Evolutionary conservation across 2,888 invertebrate genomes (phyloP), one percentile per base, ranked within the genome.

Genomic region (Noctuana brunneofusca): DNA sequence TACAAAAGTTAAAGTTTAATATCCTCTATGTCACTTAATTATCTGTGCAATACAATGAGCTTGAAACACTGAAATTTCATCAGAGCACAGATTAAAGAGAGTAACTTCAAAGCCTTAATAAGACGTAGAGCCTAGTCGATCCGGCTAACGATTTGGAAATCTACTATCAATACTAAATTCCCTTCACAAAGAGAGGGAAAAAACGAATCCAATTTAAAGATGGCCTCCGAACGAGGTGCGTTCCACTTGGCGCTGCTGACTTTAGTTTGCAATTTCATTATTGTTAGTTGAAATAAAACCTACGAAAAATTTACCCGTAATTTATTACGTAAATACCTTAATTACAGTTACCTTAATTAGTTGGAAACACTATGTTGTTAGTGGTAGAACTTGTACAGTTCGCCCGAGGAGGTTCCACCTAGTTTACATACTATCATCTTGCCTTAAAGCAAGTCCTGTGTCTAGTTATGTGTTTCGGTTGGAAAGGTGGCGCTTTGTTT

Each of bases 161-260:
- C 59, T 53, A 53, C 46, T 67, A 67, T 67, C 66, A 67, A 60
- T 80, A 80, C 75, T 75, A 77, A 80, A 84, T 82, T 79, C 64
- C 73, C 75, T 72, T 71, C 74, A 71, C 78, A 80, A 77, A 79
- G 71, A 71, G 68, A 69, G 55, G 70, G 75, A 75, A 76, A 71
- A 76, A 80, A 72, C 71, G 78, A 76, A 78, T 79, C 79, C 80
- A 83, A 84, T 85, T 84, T 83, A 72, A 80, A 82, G 79, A 81
- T 75, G 78, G 76, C 68, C 70, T 52, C 48, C 64, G 71, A 76
- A 75, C 66, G 73, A 71, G 75, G 69, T 68, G 1, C 12, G 68
- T 71, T 81, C 78, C 72, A 56, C 71, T 79, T 78, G 12, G 60
- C 18, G 14, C 35, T n/a, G 14, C 35, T n/a, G 49, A 22, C 0